These are phyloP conservation scores for Glossophaga mutica DNA, from an alignment of 2,797 vertebrate genomes.

Conservation along the genomic window DNA sequence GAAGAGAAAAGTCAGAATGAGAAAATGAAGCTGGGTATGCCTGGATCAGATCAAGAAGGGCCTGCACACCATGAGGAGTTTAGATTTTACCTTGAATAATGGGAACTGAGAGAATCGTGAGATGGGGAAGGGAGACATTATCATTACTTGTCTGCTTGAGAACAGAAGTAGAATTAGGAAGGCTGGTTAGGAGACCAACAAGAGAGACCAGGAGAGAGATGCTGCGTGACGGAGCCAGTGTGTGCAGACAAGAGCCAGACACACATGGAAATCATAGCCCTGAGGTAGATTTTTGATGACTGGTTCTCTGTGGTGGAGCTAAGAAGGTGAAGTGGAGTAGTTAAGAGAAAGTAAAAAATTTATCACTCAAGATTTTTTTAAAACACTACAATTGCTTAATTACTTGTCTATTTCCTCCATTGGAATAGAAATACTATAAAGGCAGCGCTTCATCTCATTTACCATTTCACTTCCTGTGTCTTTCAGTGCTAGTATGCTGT, in stretches of 20 bases:
- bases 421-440: not conserved
- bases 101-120: not conserved
- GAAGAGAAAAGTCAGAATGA: not conserved
- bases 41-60: not conserved
- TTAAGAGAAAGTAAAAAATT: not conserved
- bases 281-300: not conserved
- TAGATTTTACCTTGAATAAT: not conserved
- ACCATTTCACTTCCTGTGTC: not conserved
- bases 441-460: not conserved
- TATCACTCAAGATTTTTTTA: not conserved
- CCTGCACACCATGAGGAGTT: not conserved
- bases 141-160: not conserved
- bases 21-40: not conserved
- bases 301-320: not conserved
- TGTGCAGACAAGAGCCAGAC: not conserved
- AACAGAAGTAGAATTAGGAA: not conserved
- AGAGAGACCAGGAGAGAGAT: not conserved
- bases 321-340: not conserved
- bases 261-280: not conserved
- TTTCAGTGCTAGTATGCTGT: not conserved
- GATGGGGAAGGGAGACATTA: not conserved
- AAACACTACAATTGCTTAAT: not conserved
- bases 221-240: not conserved
- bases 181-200: not conserved
- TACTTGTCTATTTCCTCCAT: not conserved